phyloP scores from a whole-genome alignment of 1,140 invertebrate species.

The Octopus bimaculoides region DNA sequence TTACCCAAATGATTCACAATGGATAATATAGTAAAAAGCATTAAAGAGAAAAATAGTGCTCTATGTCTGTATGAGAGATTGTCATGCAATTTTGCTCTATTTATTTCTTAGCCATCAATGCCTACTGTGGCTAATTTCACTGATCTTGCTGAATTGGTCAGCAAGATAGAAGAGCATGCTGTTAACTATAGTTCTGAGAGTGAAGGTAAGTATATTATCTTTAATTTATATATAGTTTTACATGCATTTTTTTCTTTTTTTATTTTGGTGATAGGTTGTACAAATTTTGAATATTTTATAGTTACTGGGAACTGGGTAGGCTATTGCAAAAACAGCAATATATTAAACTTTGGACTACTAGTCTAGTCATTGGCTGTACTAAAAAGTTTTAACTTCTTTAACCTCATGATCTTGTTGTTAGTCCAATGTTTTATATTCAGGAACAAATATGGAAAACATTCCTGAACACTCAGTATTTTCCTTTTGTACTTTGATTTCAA shows the following conservation, averaged over 20 bases:
- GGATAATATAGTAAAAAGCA: no score
- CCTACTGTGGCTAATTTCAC: conserved; percentile 68
- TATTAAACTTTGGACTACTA: neutral
- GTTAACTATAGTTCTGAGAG: conserved; percentile 13
- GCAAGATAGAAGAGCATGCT: conserved; percentile 72
- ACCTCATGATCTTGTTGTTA: no score
- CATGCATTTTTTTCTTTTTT: neutral
- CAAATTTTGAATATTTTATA: neutral
- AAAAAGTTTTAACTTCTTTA: neutral
- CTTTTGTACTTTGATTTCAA: no score
- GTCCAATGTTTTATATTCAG: no score
- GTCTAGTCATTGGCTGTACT: neutral
- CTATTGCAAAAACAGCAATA: neutral
- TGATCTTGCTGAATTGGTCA: conserved; percentile 94
- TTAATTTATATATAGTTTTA: no score
- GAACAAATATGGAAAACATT: no score
- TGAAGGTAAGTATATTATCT: conserved; percentile 9
- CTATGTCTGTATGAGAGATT: no score
- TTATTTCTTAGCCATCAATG: conserved; percentile 30
- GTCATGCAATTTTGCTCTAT: neutral
- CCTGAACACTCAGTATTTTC: no score
- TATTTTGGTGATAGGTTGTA: neutral
- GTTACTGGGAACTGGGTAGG: neutral
- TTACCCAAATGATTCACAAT: no score
- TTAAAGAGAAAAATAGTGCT: no score